phyloP scores from a whole-genome alignment of 2,113 vertebrate species.

The Capra hircus region DNA sequence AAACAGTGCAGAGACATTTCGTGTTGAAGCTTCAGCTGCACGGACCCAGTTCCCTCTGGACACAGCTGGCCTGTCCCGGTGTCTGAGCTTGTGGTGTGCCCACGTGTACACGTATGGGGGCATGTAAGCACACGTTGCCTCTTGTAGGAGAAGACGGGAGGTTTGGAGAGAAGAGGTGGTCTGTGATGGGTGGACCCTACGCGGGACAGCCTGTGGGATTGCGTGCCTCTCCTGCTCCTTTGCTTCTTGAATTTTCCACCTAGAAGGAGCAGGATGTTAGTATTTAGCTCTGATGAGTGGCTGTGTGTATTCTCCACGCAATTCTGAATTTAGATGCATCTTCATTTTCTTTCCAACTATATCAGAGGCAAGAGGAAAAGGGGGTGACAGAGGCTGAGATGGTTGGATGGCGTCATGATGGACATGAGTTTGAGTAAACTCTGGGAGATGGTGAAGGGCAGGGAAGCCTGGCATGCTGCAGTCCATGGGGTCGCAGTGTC shows the following conservation, averaged over 20 bases:
- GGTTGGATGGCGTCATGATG: neutral
- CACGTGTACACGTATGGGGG: rapidly evolving
- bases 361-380: neutral
- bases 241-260: neutral
- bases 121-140: rapidly evolving
- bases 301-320: neutral
- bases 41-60: neutral
- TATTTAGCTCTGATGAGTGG: too few species aligned
- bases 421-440: neutral
- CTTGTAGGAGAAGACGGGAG: neutral
- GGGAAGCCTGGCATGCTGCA: neutral
- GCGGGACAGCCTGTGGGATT: neutral
- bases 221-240: rapidly evolving
- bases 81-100: rapidly evolving
- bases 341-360: neutral
- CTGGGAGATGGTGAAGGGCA: neutral
- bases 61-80: rapidly evolving
- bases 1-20: neutral
- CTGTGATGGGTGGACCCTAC: rapidly evolving
- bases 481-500: neutral
- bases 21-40: neutral
- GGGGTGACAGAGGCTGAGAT: neutral
- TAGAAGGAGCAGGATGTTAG: neutral
- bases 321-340: neutral
- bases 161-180: neutral